phyloP scores from a whole-genome alignment of 2,113 vertebrate species.

The Isichthys henryi region DNA sequence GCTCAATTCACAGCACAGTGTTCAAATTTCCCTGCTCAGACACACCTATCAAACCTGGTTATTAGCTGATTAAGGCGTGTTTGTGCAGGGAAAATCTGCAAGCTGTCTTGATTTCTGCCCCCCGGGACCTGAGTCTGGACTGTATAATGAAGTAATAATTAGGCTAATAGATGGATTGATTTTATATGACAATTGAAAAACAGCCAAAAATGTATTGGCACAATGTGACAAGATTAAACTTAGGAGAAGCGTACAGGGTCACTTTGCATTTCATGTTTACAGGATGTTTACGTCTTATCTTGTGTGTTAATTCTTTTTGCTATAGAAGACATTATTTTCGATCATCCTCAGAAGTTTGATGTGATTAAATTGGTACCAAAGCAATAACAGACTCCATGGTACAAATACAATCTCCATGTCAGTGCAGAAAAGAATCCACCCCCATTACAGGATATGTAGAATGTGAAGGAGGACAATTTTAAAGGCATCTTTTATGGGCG shows the following conservation, averaged over 20 bases:
- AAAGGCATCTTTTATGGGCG: neutral
- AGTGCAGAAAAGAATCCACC: neutral
- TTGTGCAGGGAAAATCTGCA: too few relatives aligned
- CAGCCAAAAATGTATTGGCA: neutral
- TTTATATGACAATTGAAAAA: neutral
- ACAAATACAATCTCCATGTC: neutral
- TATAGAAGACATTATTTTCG: neutral
- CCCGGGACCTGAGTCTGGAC: neutral
- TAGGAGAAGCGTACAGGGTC: neutral
- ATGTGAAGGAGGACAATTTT: neutral
- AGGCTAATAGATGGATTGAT: neutral
- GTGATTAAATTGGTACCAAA: neutral
- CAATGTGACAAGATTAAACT: neutral
- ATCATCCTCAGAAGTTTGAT: neutral
- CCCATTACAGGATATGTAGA: neutral
- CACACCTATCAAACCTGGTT: neutral
- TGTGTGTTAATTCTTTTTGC: neutral
- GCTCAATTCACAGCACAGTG: neutral
- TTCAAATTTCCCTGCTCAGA: neutral
- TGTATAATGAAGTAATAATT: too few relatives aligned
- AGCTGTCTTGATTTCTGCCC: too few relatives aligned
- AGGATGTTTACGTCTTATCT: neutral
- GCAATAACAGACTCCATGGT: neutral
- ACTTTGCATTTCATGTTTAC: neutral
- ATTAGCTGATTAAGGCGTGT: too few relatives aligned